Conservation (phyloP, 2,113 vertebrate genomes). For the Microtus pennsylvanicus region DNA sequence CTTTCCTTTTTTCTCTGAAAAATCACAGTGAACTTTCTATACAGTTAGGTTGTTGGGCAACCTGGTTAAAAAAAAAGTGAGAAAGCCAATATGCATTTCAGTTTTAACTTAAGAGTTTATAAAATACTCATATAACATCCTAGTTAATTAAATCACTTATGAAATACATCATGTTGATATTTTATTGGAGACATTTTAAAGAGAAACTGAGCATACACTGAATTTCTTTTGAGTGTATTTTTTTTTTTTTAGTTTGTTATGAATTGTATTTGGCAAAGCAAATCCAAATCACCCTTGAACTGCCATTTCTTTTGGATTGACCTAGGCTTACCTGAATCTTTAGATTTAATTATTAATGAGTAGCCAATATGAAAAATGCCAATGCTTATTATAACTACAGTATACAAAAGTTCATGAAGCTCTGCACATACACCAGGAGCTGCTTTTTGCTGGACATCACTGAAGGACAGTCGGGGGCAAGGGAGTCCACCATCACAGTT, state of each 20-base stretch:
- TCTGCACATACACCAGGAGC: not conserved
- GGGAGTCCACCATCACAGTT: not conserved
- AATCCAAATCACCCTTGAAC: not conserved
- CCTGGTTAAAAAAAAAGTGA: slow-evolving; percentile 52
- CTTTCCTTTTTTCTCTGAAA: slow-evolving; percentile 46
- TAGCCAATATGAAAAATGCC: slow-evolving; percentile 46
- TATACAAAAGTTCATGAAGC: slow-evolving; percentile 9
- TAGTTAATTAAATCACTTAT: slow-evolving; percentile 47
- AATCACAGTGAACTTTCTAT: slow-evolving; percentile 3
- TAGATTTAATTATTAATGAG: slow-evolving; percentile 38
- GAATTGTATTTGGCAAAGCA: slow-evolving; percentile 41
- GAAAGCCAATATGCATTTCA: slow-evolving; percentile 37
- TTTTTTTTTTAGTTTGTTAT: slow-evolving; percentile 42
- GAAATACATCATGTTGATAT: not conserved
- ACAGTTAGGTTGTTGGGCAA: slow-evolving; percentile 43
- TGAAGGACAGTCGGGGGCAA: slow-evolving; percentile 29
- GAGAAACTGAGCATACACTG: slow-evolving; percentile 52
- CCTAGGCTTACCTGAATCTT: slow-evolving; percentile 16
- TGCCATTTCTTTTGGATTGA: slow-evolving; percentile 14
- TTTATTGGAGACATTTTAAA: slow-evolving; percentile 54
- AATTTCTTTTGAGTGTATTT: slow-evolving; percentile 44
- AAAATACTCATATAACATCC: slow-evolving; percentile 15
- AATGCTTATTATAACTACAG: not conserved
- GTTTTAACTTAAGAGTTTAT: slow-evolving; percentile 60
- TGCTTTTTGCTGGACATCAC: not conserved